These are phyloP conservation scores for Frankliniella intonsa DNA, from an alignment of 2,888 invertebrate species.

Conservation along the genomic window DNA sequence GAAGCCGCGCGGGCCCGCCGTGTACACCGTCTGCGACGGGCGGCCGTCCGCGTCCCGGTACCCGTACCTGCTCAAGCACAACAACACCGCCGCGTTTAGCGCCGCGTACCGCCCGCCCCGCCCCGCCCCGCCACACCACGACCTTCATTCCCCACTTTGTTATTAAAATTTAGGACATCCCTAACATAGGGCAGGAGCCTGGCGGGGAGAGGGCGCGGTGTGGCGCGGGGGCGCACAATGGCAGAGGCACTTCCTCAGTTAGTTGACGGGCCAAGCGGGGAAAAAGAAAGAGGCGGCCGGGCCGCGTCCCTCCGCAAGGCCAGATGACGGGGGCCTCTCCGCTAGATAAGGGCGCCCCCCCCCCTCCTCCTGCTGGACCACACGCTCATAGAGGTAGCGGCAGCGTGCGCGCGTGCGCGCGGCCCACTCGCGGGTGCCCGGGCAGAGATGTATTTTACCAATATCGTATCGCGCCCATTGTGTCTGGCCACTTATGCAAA, in stretches of 20 bases:
- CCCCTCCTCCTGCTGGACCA: too few species aligned
- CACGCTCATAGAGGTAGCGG: too few species aligned
- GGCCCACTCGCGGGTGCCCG: too few species aligned
- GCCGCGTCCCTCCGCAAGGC: too few species aligned
- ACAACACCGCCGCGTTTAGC: neutral
- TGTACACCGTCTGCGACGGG: slow-evolving; percentile 66
- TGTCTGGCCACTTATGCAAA: too few species aligned
- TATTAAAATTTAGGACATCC: neutral
- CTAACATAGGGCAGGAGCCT: neutral
- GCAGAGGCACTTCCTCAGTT: neutral
- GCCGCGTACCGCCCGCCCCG: too few species aligned
- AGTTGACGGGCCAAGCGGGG: neutral
- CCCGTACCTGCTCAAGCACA: slow-evolving; percentile 46
- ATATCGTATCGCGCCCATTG: too few species aligned
- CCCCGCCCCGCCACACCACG: too few species aligned
- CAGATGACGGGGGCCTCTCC: too few species aligned
- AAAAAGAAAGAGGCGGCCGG: neutral
- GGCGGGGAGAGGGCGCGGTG: neutral
- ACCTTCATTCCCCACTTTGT: neutral
- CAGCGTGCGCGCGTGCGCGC: too few species aligned
- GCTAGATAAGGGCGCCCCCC: too few species aligned
- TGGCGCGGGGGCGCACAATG: neutral
- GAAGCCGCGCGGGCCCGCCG: slow-evolving; percentile 73
- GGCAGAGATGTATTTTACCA: too few species aligned
- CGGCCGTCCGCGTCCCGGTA: slow-evolving; percentile 66